Evolutionary conservation across 2,888 invertebrate species (phyloP), one percentile per base, ranked within the genome.

Genomic region (Cheilosia grossa): DNA sequence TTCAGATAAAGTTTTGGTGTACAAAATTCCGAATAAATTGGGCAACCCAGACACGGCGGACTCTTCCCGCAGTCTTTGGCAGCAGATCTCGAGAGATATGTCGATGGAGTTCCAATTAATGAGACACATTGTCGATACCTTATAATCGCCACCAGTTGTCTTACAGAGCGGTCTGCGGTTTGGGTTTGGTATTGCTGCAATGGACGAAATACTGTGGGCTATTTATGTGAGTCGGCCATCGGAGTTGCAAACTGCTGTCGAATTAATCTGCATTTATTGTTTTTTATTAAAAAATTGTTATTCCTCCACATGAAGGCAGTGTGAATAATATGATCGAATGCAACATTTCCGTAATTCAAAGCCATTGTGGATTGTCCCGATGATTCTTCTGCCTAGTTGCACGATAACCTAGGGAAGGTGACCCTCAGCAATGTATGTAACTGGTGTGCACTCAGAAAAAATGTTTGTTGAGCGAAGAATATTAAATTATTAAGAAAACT

Each of bases 51-150:
- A 69, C 51, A 40, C 33, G 24, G 53, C n/a, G 33, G 10, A 27
- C 17, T 37, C 37, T 37, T 37, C 37, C 37, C 13, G 47, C 44
- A 59, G 56, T 64, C 69, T 72, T 74, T 58, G 69, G 64, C 69
- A 58, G 70, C 53, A 80, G 85, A 85, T 85, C 81, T 53, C 56
- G n/a, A 63, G 37, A 85, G 81, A 85, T 85, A 85, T 85, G 81
- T 75, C 81, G 81, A 85, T 85, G 85, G 77, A 85, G 81, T 85
- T 85, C 81, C 85, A 85, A 85, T 85, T 85, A 85, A 85, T 85
- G 85, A 85, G 85, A 85, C 85, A 85, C 85, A 85, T 85, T 85
- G 59, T 61, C 85, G 81, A 85, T 85, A 77, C 81, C 75, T 85
- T 85, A 85, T 85, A 85, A 85, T 85, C 85, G 85, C 80, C 85